Percentiles rank a stretch among this genome's conserved stretches.
Conservation (phyloP, 2,888 invertebrate genomes). For the Aphrophora alni region DNA sequence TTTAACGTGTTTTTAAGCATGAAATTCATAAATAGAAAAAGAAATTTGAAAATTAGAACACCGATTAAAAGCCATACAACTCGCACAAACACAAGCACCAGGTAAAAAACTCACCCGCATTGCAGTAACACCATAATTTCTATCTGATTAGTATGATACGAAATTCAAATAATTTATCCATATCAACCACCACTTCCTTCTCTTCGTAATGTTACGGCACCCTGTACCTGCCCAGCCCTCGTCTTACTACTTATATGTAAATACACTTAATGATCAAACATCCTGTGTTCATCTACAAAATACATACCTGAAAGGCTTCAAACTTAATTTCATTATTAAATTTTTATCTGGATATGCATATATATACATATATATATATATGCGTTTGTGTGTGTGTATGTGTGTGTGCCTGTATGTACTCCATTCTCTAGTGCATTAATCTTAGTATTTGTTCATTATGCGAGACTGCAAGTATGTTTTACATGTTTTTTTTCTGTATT, state of each 20-base stretch:
- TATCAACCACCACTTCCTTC: too few species aligned
- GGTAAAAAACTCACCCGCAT: too few species aligned
- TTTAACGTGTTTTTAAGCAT: too few species aligned
- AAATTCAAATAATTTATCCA: too few species aligned
- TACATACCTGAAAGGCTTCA: constrained; percentile 9
- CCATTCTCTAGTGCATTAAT: constrained; percentile 2
- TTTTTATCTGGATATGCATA: background rate
- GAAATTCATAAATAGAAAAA: too few species aligned
- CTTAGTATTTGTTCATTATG: background rate
- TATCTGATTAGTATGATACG: too few species aligned
- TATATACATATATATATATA: too few species aligned
- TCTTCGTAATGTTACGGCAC: background rate
- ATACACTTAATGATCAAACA: constrained; percentile 47
- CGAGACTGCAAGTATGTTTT: background rate
- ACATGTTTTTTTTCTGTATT: constrained; percentile 16
- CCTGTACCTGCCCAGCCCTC: background rate
- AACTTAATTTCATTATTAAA: background rate
- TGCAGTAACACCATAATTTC: too few species aligned
- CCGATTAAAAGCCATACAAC: too few species aligned
- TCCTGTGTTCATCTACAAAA: constrained; percentile 45
- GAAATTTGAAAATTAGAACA: too few species aligned
- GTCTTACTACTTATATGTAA: constrained; percentile 1
- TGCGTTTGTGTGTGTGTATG: too few species aligned
- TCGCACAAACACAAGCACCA: too few species aligned
- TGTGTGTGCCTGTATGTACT: background rate